Percentiles rank a stretch among this genome's conserved stretches.
These are phyloP conservation scores for Neopelma chrysocephalum DNA, from an alignment of 2,797 vertebrate genomes.

Conservation along the genomic window DNA sequence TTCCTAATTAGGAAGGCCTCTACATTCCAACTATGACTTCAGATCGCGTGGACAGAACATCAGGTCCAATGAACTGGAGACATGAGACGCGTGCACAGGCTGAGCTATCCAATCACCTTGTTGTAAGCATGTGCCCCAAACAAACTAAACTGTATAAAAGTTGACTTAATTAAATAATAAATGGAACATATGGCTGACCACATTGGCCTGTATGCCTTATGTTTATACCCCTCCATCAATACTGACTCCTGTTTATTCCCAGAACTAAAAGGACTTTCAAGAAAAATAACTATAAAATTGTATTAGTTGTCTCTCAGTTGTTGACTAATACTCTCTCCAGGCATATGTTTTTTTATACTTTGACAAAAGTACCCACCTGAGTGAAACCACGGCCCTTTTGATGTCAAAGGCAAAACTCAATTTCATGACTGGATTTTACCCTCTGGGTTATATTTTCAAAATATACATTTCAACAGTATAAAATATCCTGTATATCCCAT, in stretches of 20 bases:
- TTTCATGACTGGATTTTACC: constrained; percentile 16
- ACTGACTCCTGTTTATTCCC: background rate
- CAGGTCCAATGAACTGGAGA: too few species aligned
- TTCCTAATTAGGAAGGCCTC: too few species aligned
- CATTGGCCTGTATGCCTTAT: too few species aligned
- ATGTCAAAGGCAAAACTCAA: constrained; percentile 1
- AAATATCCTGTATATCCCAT: background rate
- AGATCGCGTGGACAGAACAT: too few species aligned
- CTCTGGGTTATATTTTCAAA: constrained; percentile 7
- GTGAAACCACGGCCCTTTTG: background rate
- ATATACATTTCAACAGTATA: constrained; percentile 22
- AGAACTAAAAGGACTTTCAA: background rate
- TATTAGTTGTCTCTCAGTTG: constrained; percentile 1
- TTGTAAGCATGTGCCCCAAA: too few species aligned
- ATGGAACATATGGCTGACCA: too few species aligned
- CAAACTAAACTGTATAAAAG: too few species aligned
- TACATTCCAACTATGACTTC: too few species aligned
- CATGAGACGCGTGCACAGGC: too few species aligned
- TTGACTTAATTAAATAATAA: too few species aligned
- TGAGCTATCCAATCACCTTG: too few species aligned
- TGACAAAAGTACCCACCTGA: background rate
- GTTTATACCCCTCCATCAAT: too few species aligned
- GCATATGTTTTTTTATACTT: background rate
- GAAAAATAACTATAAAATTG: constrained; percentile 12
- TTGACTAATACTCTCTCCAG: background rate